phyloP scores from a whole-genome alignment of 2,113 vertebrate species.

The Suricata suricatta region DNA sequence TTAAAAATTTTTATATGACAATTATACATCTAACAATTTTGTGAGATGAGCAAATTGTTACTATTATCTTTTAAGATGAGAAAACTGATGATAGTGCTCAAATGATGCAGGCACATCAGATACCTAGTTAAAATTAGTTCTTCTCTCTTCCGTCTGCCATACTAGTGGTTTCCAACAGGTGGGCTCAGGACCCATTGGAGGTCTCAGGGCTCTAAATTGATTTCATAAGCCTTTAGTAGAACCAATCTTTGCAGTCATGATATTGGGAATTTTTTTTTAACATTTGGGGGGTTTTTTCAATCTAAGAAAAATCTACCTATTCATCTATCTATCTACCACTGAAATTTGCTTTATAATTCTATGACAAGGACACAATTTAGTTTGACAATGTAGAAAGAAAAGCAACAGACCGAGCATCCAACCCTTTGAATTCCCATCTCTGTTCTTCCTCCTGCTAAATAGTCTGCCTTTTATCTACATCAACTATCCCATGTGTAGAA shows the following conservation, averaged over 20 bases:
- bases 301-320: neutral
- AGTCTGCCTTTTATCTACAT: neutral
- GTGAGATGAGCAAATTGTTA: neutral
- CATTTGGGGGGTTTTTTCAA: neutral
- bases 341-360: constrained; percentile 10
- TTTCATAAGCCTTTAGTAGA: neutral
- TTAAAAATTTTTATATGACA: neutral
- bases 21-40: neutral
- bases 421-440: neutral
- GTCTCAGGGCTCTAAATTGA: neutral
- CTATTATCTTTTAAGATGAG: neutral
- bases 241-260: neutral
- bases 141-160: neutral
- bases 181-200: neutral
- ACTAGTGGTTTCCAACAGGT: neutral
- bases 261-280: neutral
- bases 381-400: neutral
- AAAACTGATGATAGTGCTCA: neutral
- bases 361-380: neutral
- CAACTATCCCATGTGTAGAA: neutral
- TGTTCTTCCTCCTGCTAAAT: neutral
- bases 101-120: neutral
- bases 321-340: neutral
- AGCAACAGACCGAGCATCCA: neutral
- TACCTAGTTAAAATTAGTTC: neutral